These are phyloP conservation scores for Blastomussa wellsi DNA, from an alignment of 92 coral and sea anemone genomes.

Conservation along the genomic window DNA sequence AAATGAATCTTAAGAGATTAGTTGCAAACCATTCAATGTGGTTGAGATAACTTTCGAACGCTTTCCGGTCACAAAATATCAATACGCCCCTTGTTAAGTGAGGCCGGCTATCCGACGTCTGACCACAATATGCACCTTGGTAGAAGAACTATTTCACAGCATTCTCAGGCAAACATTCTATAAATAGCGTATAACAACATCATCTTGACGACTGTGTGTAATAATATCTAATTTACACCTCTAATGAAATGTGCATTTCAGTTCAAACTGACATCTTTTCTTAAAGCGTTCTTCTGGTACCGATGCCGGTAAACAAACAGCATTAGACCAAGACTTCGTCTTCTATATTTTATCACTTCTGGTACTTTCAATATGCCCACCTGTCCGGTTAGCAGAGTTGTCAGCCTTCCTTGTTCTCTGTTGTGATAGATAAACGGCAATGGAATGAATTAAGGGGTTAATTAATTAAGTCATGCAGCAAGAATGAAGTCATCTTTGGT, in stretches of 20 bases:
- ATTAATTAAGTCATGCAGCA: no score
- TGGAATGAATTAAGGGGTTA: not conserved
- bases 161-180: constrained; percentile 20
- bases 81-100: not conserved
- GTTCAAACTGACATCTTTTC: not conserved
- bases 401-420: constrained; percentile 18
- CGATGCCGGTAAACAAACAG: constrained; percentile 24
- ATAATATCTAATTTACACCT: constrained; percentile 34
- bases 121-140: not conserved
- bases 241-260: constrained; percentile 27
- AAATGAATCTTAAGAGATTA: not conserved
- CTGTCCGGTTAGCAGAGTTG: not conserved
- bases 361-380: not conserved
- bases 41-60: not conserved
- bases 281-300: not conserved
- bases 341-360: not conserved
- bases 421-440: not conserved
- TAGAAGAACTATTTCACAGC: not conserved
- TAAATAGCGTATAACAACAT: constrained; percentile 11
- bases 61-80: constrained; percentile 1
- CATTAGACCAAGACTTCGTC: constrained; percentile 2
- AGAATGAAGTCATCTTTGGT: no score
- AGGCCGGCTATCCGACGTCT: not conserved
- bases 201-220: constrained; percentile 15
- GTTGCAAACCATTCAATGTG: not conserved